Evolutionary conservation across 2,797 vertebrate species (phyloP).

Genomic region (Cuculus canorus): DNA sequence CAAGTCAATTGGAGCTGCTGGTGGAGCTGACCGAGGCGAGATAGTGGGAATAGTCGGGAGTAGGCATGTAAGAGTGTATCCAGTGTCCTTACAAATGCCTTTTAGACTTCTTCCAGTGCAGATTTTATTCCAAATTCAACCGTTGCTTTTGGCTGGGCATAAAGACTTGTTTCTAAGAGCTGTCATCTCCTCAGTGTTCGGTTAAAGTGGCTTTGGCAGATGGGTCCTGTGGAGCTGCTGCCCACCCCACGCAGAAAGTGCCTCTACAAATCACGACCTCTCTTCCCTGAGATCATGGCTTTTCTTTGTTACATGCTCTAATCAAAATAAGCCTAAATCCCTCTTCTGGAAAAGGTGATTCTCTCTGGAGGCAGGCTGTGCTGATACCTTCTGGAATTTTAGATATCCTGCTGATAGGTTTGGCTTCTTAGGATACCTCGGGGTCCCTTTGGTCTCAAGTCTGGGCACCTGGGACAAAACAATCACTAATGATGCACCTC

Average conservation of each 20-base stretch:
- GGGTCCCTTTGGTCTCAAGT: not conserved
- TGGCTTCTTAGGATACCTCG: not conserved
- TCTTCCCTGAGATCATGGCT: not conserved
- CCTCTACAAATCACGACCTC: not conserved
- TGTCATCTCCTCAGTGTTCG: not conserved
- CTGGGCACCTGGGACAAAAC: not conserved
- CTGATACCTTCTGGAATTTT: not conserved
- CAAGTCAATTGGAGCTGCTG: not conserved
- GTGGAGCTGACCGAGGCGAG: not conserved
- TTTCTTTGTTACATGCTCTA: not conserved
- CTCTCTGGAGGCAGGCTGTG: not conserved
- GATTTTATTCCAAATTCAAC: not conserved
- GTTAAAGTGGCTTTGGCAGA: not conserved
- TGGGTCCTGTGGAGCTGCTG: not conserved
- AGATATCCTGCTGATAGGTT: not conserved
- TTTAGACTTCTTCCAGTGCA: not conserved
- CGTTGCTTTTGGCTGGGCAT: not conserved
- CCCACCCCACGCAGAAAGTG: too few species aligned
- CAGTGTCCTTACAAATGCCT: not conserved
- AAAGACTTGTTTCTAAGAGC: not conserved
- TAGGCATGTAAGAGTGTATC: not conserved
- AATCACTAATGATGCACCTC: not conserved
- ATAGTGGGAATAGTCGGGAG: not conserved
- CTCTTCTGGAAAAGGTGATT: not conserved
- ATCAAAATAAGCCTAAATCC: not conserved